These are phyloP conservation scores for Drosophila sproati DNA, from an alignment of 1,140 invertebrate genomes.

Conservation along the genomic window DNA sequence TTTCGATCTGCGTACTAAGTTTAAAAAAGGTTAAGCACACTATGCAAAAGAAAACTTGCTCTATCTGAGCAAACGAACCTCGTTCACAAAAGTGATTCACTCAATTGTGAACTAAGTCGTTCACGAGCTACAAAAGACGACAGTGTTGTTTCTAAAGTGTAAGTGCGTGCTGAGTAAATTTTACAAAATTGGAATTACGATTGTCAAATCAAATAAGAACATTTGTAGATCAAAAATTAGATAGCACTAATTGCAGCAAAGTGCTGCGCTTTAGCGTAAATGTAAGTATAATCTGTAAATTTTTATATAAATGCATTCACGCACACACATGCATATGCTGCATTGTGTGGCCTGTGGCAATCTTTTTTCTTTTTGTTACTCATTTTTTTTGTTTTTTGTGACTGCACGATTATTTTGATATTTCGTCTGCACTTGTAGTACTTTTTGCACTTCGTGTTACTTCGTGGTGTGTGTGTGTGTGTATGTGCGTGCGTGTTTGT, in stretches of 20 bases:
- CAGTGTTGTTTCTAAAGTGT: conserved; percentile 48
- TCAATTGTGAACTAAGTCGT: conserved; percentile 15
- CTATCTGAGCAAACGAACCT: background rate
- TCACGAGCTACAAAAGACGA: conserved; percentile 17
- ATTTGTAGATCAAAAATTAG: conserved; percentile 35
- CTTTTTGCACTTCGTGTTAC: conserved; percentile 54
- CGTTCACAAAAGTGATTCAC: background rate
- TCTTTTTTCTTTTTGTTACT: conserved; percentile 48
- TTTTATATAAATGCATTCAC: conserved; percentile 45
- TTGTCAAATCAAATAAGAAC: conserved; percentile 49
- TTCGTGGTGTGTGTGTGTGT: conserved; percentile 6
- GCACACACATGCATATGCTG: conserved; percentile 32
- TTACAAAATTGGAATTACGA: conserved; percentile 45
- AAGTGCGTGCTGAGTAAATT: conserved; percentile 42
- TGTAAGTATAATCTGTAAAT: conserved; percentile 52
- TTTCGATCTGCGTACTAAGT: too few relatives aligned
- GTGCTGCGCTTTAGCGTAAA: conserved; percentile 60
- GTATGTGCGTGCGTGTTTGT: conserved; percentile 7
- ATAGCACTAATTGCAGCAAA: conserved; percentile 53
- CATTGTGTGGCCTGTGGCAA: conserved; percentile 45
- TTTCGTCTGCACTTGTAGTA: conserved; percentile 51
- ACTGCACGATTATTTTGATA: conserved; percentile 50
- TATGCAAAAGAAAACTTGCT: background rate
- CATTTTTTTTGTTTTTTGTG: conserved; percentile 48
- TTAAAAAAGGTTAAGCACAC: background rate